Base-by-base conservation (phyloP, 2,113 vertebrate genomes). In the Phaethon lepturus region DNA sequence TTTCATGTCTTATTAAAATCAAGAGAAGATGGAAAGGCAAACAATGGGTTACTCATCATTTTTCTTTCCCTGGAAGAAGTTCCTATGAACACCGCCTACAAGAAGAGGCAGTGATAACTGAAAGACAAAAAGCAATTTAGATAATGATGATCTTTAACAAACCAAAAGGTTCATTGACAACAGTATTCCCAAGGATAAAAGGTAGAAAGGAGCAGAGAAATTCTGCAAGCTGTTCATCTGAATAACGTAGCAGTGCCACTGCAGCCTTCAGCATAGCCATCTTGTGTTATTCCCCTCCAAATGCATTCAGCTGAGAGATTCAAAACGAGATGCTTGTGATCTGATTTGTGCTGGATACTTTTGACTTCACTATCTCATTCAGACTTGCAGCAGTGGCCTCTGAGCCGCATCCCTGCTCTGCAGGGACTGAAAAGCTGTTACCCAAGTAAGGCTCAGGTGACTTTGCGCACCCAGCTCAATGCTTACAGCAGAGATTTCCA, bases 1-100 rank as follows among this genome's bases (percentile, higher is more conserved):
- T 94, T 97, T 97, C 95, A 64, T n/a, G n/a, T 94, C 93, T 77
- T 94, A 89, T 97, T 96, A 97, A 83, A 94, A 96, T 96, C 94
- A 97, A 96, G 74, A 45, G 29, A 88, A 74, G 85, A 77, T 44
- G 20, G 78, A 80, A 90, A 75, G 63, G 75, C 58, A 86, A 67
- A 83, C 49, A 74, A 97, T 58, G 95, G 67, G 89, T 97, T 97
- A 97, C 86, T 95, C 49, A 72, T 89, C 5, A 42, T 89, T 95
- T 91, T 81, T 72, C 38, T 91, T 35, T 88, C 55, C 50, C 81
- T 86, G 75, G 45, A 78, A 97, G 59, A 96, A 69, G 66, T 92
- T 96, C 81, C 71, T 88, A 1, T 50, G 91, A 95, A 69, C 67
- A 69, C 86, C 33, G 13, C 94, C 94, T 76, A 88, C 81, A 92